Base-by-base conservation (phyloP, 37 sponge, comb jelly and placozoan genomes). In the Aplysina aerophoba region DNA sequence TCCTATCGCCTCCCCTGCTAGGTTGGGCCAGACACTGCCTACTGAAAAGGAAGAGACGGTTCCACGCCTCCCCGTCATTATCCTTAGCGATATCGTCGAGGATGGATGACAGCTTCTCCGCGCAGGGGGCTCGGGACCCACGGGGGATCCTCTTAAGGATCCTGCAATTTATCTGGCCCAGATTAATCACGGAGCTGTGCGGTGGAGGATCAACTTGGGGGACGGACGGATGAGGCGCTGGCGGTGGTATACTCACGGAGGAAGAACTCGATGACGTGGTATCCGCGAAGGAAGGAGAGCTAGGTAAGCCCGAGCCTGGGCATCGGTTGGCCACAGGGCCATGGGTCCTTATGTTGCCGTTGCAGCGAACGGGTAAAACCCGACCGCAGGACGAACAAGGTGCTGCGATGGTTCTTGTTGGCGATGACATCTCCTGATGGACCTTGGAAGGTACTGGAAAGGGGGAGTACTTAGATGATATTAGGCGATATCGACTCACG, bases 91-190 rank as follows among this genome's bases (percentile, higher is more conserved):
- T 61, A n/a, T 84, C 31, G 35, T 69, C 24, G 22, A 84, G 72
- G 56, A 84, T 68, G 38, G 54, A 44, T 33, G 84, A 66, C 37
- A 84, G 68, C 55, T 84, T 68, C 71, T 67, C 39, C 21, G 84
- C 71, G 25, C 71, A 61, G 22, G 55, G 71, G 59, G 54, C 54
- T 57, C 72, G 84, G 44, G 84, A 84, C 55, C 64, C 72, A 27
- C 84, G 72, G 37, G 72, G 84, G 55, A 84, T 84, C 33, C 72
- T 68, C 44, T 84, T 69, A 53, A 84, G 38, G 54, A 67, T 68
- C 44, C 56, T 36, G 30, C 74, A 73, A 21, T 73, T 73, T 21
- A 31, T 73, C 40, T 37, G 22, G 37, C 74, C 74, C 17, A 40
- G 74, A 40, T 73, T 73, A 30, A 38, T 73, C 72, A 68, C 72